phyloP scores from a whole-genome alignment of 2,888 invertebrate species.

The Cybosia mesomella region DNA sequence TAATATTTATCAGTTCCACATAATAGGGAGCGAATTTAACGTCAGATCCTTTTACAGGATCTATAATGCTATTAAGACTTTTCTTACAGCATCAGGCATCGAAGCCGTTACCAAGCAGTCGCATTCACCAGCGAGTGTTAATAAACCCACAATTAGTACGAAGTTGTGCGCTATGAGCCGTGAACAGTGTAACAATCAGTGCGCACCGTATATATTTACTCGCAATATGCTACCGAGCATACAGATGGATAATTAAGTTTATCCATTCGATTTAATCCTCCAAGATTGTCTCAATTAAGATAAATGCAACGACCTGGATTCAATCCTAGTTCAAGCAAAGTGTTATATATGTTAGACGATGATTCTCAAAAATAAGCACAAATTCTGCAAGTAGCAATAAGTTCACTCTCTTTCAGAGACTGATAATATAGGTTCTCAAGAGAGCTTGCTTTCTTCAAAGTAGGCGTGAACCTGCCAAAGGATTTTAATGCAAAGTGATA shows the following conservation, averaged over 20 bases:
- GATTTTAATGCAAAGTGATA: no score
- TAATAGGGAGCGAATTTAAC: no score
- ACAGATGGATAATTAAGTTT: slow-evolving; percentile 4
- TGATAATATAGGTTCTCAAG: no score
- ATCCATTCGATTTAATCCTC: slow-evolving; percentile 8
- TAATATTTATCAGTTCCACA: no score
- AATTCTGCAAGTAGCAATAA: no score
- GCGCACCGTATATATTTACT: background rate
- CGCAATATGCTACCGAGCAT: background rate
- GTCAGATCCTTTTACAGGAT: no score
- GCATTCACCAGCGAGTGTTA: background rate
- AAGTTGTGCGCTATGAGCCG: background rate
- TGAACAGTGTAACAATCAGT: background rate
- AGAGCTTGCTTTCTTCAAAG: no score
- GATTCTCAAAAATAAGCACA: no score
- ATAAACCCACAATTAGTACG: background rate
- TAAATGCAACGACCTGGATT: background rate
- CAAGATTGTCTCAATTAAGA: background rate
- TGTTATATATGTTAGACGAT: no score
- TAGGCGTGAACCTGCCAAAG: no score
- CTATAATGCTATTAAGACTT: no score
- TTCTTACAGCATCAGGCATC: background rate
- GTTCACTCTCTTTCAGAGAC: no score
- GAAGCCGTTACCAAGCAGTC: background rate
- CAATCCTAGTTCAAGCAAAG: background rate